Percentiles rank a stretch among this genome's conserved stretches.
Conservation (phyloP, 1,140 invertebrate species). For the Drosophila trapezifrons region DNA sequence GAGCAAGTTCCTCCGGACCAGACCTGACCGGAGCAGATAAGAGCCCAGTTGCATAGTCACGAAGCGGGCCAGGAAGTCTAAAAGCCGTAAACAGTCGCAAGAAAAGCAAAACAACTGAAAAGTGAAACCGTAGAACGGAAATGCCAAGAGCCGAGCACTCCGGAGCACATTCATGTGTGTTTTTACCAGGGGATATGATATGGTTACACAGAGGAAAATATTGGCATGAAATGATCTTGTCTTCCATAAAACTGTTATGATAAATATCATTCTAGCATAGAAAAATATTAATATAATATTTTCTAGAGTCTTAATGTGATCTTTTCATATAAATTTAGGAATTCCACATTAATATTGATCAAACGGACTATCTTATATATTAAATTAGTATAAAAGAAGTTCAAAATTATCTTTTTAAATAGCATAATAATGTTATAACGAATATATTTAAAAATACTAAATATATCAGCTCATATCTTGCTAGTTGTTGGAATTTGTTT, state of each 20-base stretch:
- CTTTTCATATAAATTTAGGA: too few relatives aligned
- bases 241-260: neutral
- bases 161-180: constrained; percentile 60
- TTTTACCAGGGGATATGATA: neutral
- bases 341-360: too few relatives aligned
- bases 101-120: constrained; percentile 17
- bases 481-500: neutral
- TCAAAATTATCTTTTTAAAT: too few relatives aligned
- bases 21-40: constrained; percentile 43
- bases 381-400: too few relatives aligned
- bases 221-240: neutral
- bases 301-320: neutral
- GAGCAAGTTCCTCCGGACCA: constrained; percentile 19
- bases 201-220: neutral
- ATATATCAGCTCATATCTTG: too few relatives aligned
- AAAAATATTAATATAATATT: neutral
- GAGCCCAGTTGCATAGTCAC: constrained; percentile 60
- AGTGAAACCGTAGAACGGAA: constrained; percentile 63
- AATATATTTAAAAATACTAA: too few relatives aligned
- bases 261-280: too few relatives aligned
- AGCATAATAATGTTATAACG: too few relatives aligned
- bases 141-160: constrained; percentile 56
- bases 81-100: constrained; percentile 48
- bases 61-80: constrained; percentile 70
- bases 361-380: too few relatives aligned